Evolutionary conservation across 2,888 invertebrate genomes (phyloP).

Genomic region (Eupithecia subfuscata): DNA sequence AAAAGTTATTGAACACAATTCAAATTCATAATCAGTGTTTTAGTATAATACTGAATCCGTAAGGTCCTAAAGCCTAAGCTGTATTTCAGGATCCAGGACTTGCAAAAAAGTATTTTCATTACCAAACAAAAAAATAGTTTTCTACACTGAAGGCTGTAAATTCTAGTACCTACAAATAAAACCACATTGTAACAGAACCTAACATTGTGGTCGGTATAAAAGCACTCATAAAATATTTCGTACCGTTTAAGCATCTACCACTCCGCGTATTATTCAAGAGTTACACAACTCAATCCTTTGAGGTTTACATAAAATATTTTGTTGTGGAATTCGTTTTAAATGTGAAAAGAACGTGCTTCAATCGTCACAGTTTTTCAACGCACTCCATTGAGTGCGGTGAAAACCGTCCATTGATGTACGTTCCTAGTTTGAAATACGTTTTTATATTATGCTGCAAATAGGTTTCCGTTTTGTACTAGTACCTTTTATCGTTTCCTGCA

Average conservation of each 20-base stretch:
- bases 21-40: no score
- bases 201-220: constrained; percentile 31
- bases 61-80: no score
- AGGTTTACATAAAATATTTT: constrained; percentile 49
- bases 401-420: background rate
- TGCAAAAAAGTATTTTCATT: background rate
- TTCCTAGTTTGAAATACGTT: background rate
- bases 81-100: no score
- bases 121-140: background rate
- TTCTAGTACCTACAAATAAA: background rate
- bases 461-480: background rate
- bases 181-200: background rate
- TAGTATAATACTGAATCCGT: no score
- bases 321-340: constrained; percentile 41
- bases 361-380: constrained; percentile 10
- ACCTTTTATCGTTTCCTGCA: background rate
- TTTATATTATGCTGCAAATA: background rate
- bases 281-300: constrained; percentile 48
- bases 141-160: background rate
- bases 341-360: constrained; percentile 25
- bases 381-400: background rate
- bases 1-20: no score
- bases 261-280: constrained; percentile 45
- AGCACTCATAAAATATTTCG: constrained; percentile 50
- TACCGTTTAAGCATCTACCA: constrained; percentile 28